phyloP scores from a whole-genome alignment of 2,888 invertebrate genomes.

The Deilephila elpenor region DNA sequence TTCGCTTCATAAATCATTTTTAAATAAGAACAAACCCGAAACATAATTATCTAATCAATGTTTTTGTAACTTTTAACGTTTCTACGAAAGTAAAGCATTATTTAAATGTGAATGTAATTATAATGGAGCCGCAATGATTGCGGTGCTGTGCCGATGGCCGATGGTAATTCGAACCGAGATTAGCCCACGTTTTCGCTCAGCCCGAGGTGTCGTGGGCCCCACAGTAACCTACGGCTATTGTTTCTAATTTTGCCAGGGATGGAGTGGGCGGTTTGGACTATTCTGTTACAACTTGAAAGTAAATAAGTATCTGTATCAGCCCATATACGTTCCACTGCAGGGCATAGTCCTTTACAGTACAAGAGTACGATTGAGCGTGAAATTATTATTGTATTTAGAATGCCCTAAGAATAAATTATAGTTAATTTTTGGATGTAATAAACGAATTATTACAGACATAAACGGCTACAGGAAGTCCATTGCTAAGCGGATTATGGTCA shows the following conservation, averaged over 20 bases:
- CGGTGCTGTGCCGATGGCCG: conserved; percentile 36
- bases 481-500: too few species aligned
- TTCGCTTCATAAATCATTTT: too few species aligned
- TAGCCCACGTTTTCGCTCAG: conserved; percentile 58
- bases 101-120: conserved; percentile 11
- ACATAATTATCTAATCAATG: background rate
- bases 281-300: too few species aligned
- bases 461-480: too few species aligned
- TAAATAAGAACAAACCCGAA: background rate
- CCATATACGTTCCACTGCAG: too few species aligned
- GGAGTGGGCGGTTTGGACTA: background rate
- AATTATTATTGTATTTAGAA: too few species aligned
- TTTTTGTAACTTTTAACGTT: background rate
- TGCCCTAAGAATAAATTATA: too few species aligned
- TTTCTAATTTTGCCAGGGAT: conserved; percentile 28
- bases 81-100: background rate
- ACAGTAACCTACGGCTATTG: conserved; percentile 51
- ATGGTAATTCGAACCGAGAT: conserved; percentile 55
- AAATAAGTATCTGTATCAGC: too few species aligned
- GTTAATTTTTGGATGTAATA: too few species aligned
- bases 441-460: too few species aligned
- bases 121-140: background rate
- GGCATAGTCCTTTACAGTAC: too few species aligned
- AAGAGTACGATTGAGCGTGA: too few species aligned
- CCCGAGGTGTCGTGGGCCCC: conserved; percentile 61